These are phyloP conservation scores for Falco peregrinus DNA, from an alignment of 2,797 vertebrate genomes.

Conservation along the genomic window DNA sequence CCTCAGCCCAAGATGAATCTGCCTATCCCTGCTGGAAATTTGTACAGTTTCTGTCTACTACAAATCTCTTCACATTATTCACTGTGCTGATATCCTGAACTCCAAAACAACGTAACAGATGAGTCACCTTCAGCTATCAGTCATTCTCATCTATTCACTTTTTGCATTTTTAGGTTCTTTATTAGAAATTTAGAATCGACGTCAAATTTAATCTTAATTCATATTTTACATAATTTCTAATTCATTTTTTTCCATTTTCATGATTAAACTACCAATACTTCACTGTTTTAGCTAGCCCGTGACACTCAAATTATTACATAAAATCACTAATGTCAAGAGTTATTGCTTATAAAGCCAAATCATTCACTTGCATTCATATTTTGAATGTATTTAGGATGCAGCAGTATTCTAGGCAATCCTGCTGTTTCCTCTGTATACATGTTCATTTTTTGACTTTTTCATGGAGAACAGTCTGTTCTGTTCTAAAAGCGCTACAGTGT, in stretches of 20 bases:
- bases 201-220: background rate
- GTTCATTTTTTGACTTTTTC: background rate
- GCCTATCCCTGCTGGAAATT: background rate
- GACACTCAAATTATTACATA: background rate
- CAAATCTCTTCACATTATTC: background rate
- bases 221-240: background rate
- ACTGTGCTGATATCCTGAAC: background rate
- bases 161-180: background rate
- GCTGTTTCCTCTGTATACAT: background rate
- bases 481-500: background rate
- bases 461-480: background rate
- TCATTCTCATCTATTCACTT: background rate
- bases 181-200: background rate
- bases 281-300: background rate
- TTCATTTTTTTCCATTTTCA: background rate
- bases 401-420: background rate
- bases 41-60: background rate
- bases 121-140: conserved; percentile 7
- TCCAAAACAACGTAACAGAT: background rate
- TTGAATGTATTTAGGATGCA: background rate
- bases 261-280: background rate
- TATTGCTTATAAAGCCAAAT: background rate
- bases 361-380: background rate
- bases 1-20: background rate
- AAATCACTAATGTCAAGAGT: background rate